Conservation (phyloP, 2,888 invertebrate species). For the Clusia tigrina region DNA sequence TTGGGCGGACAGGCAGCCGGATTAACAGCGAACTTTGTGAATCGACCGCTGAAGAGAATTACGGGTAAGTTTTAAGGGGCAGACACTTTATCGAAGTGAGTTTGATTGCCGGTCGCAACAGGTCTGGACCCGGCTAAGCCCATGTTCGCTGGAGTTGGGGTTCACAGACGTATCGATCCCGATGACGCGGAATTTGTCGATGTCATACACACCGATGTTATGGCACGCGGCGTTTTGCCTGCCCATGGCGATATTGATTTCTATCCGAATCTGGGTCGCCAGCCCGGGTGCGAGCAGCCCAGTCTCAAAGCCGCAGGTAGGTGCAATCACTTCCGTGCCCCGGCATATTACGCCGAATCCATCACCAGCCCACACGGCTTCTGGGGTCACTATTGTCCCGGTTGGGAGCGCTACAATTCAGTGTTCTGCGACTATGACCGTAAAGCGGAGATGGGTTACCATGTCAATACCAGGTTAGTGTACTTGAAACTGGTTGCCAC, state of each 20-base stretch:
- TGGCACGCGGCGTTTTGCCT: conserved; percentile 67
- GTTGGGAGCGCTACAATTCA: conserved; percentile 67
- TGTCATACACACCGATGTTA: conserved; percentile 71
- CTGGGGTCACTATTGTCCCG: conserved; percentile 67
- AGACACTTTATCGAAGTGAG: not conserved
- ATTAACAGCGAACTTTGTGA: conserved; percentile 65
- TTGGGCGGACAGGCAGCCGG: conserved; percentile 72
- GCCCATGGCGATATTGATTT: conserved; percentile 68
- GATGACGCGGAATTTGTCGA: conserved; percentile 72
- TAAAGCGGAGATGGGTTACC: conserved; percentile 67
- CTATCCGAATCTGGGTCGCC: conserved; percentile 70
- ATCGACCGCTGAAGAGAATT: conserved; percentile 66
- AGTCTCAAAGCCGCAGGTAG: conserved; percentile 68
- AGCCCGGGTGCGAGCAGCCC: conserved; percentile 68
- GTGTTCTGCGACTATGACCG: conserved; percentile 64
- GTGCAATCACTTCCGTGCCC: conserved; percentile 71
- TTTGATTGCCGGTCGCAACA: conserved; percentile 45
- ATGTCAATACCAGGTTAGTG: conserved; percentile 65
- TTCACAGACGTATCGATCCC: conserved; percentile 66
- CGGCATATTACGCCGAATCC: conserved; percentile 70
- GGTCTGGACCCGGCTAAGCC: conserved; percentile 75
- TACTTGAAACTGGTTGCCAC: no score
- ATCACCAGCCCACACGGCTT: conserved; percentile 66
- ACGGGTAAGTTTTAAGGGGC: conserved; percentile 68
- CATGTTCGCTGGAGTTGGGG: conserved; percentile 67